phyloP scores from a whole-genome alignment of 1,140 invertebrate genomes.

The Potamilus streckersoni region DNA sequence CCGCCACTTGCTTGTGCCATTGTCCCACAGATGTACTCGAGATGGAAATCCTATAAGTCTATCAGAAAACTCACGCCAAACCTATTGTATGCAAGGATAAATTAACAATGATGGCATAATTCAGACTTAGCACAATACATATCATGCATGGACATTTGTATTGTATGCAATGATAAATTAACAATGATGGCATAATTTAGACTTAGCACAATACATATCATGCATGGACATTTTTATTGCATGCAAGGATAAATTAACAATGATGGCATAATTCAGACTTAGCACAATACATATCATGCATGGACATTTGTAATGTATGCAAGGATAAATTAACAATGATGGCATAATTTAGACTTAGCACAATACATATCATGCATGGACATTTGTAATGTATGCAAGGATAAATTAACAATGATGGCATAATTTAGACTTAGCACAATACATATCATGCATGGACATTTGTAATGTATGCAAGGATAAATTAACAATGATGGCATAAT shows the following conservation, averaged over 20 bases:
- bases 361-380: background rate
- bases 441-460: no score
- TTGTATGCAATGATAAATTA: background rate
- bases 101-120: conserved; percentile 15
- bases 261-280: conserved; percentile 2
- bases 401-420: no score
- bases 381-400: no score
- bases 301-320: conserved; percentile 69
- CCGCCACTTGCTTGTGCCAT: conserved; percentile 76
- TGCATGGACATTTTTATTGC: conserved; percentile 65
- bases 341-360: background rate
- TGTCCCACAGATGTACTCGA: conserved; percentile 70
- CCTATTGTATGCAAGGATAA: conserved; percentile 70
- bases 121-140: background rate
- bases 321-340: conserved; percentile 6
- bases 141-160: conserved; percentile 65
- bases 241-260: conserved; percentile 4
- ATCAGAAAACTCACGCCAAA: conserved; percentile 97
- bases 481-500: no score
- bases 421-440: no score
- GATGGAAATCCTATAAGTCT: conserved; percentile 98
- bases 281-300: background rate
- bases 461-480: no score
- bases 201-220: background rate
- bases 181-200: conserved; percentile 11